Conservation (phyloP, 2,888 invertebrate species). For the Nasonovia ribisnigri region DNA sequence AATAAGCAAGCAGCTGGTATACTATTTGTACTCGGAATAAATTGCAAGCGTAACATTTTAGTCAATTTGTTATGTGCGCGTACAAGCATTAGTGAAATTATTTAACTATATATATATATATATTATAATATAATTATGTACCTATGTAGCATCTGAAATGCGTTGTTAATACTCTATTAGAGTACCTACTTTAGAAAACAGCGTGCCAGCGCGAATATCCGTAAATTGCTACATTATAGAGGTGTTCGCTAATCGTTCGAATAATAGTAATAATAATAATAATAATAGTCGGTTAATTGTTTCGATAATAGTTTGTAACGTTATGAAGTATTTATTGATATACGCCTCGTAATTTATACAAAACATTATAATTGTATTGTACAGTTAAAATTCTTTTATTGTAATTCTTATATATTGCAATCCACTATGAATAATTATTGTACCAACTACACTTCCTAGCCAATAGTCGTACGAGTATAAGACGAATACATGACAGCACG, state of each 20-base stretch:
- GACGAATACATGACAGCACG: neutral
- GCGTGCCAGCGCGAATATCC: neutral
- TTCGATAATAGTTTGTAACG: neutral
- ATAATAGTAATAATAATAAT: neutral
- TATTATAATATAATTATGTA: neutral
- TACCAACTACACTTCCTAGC: neutral
- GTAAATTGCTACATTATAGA: neutral
- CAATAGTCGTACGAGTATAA: neutral
- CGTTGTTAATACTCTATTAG: neutral
- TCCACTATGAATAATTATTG: neutral
- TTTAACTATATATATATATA: too few relatives aligned
- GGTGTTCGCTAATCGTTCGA: neutral
- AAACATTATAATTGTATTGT: neutral
- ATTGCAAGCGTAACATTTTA: neutral
- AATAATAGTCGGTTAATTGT: neutral
- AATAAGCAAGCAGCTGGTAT: neutral
- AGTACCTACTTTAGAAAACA: neutral
- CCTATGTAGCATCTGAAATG: neutral
- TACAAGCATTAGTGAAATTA: neutral
- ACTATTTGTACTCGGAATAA: neutral
- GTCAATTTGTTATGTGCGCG: neutral
- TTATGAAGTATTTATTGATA: neutral
- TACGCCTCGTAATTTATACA: neutral
- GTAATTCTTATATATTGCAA: neutral
- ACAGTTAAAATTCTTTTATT: neutral